Base-by-base conservation (phyloP, 2,797 vertebrate species). In the Urocyon cinereoargenteus region DNA sequence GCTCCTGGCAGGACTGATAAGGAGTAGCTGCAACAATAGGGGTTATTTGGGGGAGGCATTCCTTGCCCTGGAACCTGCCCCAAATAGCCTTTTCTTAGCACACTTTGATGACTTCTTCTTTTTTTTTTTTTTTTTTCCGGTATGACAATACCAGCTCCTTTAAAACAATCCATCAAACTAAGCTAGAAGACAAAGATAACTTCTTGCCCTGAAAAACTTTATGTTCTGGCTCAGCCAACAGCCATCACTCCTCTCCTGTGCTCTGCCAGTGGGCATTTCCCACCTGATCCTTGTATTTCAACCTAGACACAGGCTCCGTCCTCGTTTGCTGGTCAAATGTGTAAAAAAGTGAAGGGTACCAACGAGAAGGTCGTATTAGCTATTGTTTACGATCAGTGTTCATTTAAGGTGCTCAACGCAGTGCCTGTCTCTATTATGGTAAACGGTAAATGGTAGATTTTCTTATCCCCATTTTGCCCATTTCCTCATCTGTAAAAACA, bases 1-100 rank as follows among this genome's bases (percentile, higher is more conserved):
- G 72, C 96, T 98, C 93, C 94, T 94, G 75, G 86, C 90, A 92
- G 92, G 84, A 97, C 68, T 72, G 97, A 95, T 93, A 66, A 95
- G 93, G 96, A 97, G 77, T 68, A 85, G 68, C 70, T 94, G 49
- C 95, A 97, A 97, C 97, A 98, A 86, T 86, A 89, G 59, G 78
- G 57, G 97, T 97, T 96, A 95, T 97, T 96, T 94, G 87, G 82
- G 55, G 85, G 61, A 96, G 62, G 87, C 93, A 87, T 1, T 19
- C 75, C 77, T 90, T 64, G 57, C 57, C 96, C 57, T 90, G 59
- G 87, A 95, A 86, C 55, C 82, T 97, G 97, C 87, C 86, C 92
- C 77, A 89, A 79, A 66, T 92, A 97, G 73, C 53, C 81, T 97
- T 95, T 61, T 51, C 21, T 86, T 94, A 51, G 84, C 62, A 97